phyloP scores from a whole-genome alignment of 2,113 vertebrate genomes.

The Sapajus apella region DNA sequence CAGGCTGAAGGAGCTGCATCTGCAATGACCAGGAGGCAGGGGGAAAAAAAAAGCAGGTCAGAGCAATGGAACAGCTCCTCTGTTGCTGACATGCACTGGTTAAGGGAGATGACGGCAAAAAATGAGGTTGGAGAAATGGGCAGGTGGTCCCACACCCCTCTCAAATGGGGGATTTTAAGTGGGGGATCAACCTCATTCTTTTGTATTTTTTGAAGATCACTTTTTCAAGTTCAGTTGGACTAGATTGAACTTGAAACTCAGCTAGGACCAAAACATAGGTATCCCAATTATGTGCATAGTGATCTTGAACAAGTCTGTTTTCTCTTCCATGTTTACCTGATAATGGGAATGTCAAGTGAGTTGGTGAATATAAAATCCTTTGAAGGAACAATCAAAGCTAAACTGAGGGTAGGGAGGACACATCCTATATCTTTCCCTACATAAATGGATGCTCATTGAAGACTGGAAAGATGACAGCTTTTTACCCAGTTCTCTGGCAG shows the following conservation, averaged over 20 bases:
- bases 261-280: not conserved
- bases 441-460: too few species aligned
- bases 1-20: not conserved
- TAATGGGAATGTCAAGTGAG: not conserved
- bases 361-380: not conserved
- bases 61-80: not conserved
- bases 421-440: not conserved
- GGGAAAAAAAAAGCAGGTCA: not conserved
- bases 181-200: not conserved
- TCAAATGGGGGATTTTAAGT: not conserved
- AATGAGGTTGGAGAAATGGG: not conserved
- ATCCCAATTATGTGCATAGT: not conserved
- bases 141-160: too few species aligned
- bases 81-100: not conserved
- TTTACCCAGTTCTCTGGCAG: not conserved
- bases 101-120: not conserved
- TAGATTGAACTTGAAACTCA: not conserved
- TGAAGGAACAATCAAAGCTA: not conserved
- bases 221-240: not conserved
- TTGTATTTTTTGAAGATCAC: not conserved
- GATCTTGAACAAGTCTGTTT: not conserved
- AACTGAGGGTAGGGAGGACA: not conserved
- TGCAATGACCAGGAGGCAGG: not conserved
- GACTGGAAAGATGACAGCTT: not conserved
- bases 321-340: not conserved